Percentiles rank a stretch among this genome's conserved stretches.
These are phyloP conservation scores for Discoglossus pictus DNA, from an alignment of 2,797 vertebrate species.

Conservation along the genomic window DNA sequence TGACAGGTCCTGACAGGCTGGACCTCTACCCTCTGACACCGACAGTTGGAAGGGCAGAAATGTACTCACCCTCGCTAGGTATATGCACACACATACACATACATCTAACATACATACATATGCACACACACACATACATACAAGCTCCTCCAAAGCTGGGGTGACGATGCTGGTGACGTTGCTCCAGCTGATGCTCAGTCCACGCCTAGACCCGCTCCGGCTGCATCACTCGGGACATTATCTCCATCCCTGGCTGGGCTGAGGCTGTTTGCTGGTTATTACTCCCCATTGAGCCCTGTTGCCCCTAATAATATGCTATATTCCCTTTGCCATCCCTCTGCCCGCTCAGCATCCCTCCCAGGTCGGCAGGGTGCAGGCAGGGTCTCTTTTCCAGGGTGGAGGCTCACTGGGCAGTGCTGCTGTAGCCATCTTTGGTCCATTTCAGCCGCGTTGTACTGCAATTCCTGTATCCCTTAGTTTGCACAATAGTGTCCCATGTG, in stretches of 20 bases:
- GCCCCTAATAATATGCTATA: not conserved
- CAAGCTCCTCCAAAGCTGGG: no score
- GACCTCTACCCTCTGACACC: no score
- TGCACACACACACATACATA: not conserved
- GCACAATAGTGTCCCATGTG: no score
- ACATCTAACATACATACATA: not conserved
- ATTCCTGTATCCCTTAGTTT: no score
- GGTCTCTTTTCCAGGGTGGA: conserved; percentile 74
- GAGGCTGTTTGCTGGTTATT: not conserved
- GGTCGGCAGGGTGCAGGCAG: not conserved
- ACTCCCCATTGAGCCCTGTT: rapidly evolving
- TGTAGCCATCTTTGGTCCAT: conserved; percentile 82
- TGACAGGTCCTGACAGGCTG: no score
- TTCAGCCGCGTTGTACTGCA: conserved; percentile 62
- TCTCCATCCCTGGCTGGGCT: conserved; percentile 12
- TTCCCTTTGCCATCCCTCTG: not conserved
- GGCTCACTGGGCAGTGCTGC: conserved; percentile 32
- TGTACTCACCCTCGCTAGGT: no score
- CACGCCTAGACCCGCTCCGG: conserved; percentile 68
- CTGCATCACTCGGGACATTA: conserved; percentile 56
- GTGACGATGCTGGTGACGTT: no score
- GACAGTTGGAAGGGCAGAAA: no score
- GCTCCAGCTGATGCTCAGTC: no score
- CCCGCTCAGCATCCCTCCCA: not conserved
- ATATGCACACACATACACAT: not conserved